Evolutionary conservation across 2,797 vertebrate species (phyloP).

Genomic region (Clarias laeviceps): DNA sequence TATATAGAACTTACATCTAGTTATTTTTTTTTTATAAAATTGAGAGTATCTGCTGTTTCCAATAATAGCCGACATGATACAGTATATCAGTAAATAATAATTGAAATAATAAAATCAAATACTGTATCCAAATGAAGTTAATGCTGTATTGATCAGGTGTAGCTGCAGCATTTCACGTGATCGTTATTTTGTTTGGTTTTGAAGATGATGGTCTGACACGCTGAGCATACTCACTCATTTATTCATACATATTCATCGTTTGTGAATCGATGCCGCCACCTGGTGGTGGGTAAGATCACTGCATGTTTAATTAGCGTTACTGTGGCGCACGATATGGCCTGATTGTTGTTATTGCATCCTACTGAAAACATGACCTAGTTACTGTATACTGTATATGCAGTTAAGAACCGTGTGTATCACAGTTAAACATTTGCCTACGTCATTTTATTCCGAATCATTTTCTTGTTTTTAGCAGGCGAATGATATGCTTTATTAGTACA

Average conservation of each 20-base stretch:
- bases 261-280: neutral
- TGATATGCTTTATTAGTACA: neutral
- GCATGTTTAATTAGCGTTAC: neutral
- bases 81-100: neutral
- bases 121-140: neutral
- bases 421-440: neutral
- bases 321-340: neutral
- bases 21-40: neutral
- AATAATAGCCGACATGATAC: neutral
- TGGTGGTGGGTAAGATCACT: neutral
- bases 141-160: neutral
- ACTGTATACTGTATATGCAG: neutral
- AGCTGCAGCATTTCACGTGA: neutral
- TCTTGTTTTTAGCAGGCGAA: neutral
- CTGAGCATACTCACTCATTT: neutral
- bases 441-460: neutral
- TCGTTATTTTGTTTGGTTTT: neutral
- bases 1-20: neutral
- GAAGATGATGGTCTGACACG: neutral
- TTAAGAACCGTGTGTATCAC: neutral
- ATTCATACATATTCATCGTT: neutral
- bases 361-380: neutral
- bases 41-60: neutral
- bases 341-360: neutral
- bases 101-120: neutral